A percentile compares a stretch with the other conserved stretches of the same genome.
Conservation (phyloP, 2,113 vertebrate genomes). For the Hippopotamus amphibius region DNA sequence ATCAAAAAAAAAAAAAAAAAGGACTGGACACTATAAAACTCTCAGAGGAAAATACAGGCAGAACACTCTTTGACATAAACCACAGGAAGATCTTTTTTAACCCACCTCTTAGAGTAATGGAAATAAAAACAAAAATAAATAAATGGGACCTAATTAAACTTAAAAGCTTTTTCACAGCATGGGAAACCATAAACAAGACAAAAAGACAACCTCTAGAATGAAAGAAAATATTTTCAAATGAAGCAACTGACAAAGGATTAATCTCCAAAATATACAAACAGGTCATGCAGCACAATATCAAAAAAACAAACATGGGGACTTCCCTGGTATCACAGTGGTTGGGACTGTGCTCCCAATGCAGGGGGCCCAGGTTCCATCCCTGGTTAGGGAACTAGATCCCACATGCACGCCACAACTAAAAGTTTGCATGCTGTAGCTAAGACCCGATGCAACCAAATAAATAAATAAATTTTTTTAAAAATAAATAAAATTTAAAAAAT, state of each 20-base stretch:
- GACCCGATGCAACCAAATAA: too few species aligned
- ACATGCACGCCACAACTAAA: too few species aligned
- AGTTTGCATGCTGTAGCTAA: too few species aligned
- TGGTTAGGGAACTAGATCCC: too few species aligned
- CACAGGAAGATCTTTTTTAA: not conserved
- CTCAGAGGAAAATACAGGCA: not conserved
- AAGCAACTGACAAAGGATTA: not conserved
- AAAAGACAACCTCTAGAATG: not conserved
- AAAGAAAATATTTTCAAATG: not conserved
- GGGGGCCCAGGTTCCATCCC: too few species aligned
- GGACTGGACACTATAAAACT: not conserved
- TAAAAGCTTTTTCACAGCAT: not conserved
- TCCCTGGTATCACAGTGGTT: not conserved
- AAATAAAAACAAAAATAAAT: not conserved
- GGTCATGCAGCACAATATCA: not conserved
- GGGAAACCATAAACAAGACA: not conserved
- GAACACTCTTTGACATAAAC: not conserved
- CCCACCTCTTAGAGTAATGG: not conserved
- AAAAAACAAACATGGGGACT: not conserved
- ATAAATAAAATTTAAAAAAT: not conserved
- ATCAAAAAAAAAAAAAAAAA: not conserved
- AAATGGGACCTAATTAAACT: not conserved
- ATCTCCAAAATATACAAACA: not conserved
- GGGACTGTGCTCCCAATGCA: too few species aligned
- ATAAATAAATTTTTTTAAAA: not conserved